Conservation (phyloP, 2,888 invertebrate genomes). For the Sinhomidia bicolor region DNA sequence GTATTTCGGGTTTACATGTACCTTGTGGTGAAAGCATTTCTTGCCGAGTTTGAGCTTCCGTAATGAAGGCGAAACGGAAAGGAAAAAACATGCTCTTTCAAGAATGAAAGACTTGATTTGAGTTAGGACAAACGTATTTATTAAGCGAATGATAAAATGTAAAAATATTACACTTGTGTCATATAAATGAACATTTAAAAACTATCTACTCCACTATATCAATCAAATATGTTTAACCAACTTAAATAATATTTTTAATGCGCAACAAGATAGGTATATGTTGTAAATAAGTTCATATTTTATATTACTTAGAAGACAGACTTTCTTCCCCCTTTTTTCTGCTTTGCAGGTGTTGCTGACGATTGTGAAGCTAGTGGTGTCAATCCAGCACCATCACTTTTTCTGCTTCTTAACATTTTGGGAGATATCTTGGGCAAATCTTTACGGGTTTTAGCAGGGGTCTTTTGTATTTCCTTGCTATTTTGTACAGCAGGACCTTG, state of each 20-base stretch:
- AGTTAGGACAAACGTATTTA: too few species aligned
- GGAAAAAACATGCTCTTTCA: too few species aligned
- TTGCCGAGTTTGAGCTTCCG: slow-evolving; percentile 54
- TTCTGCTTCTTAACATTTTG: slow-evolving; percentile 65
- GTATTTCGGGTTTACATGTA: slow-evolving; percentile 65
- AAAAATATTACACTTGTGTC: too few species aligned
- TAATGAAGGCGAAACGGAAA: not conserved
- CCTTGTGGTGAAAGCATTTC: slow-evolving; percentile 55
- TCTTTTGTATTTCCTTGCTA: not conserved
- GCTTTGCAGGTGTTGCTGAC: not conserved
- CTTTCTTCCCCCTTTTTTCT: slow-evolving; percentile 15
- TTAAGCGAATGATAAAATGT: too few species aligned
- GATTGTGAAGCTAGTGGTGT: slow-evolving; percentile 83
- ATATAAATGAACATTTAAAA: too few species aligned
- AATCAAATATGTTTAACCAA: too few species aligned
- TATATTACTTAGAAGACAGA: slow-evolving; percentile 14
- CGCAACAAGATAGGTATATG: too few species aligned
- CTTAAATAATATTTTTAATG: too few species aligned
- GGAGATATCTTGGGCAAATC: slow-evolving; percentile 67
- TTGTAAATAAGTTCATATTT: too few species aligned
- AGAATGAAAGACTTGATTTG: too few species aligned
- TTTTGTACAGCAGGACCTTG: not conserved
- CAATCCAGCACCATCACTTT: slow-evolving; percentile 41
- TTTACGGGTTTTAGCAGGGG: not conserved
- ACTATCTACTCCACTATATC: too few species aligned